Evolutionary conservation across 2,888 invertebrate genomes (phyloP).

Genomic region (Dascillus cervinus): DNA sequence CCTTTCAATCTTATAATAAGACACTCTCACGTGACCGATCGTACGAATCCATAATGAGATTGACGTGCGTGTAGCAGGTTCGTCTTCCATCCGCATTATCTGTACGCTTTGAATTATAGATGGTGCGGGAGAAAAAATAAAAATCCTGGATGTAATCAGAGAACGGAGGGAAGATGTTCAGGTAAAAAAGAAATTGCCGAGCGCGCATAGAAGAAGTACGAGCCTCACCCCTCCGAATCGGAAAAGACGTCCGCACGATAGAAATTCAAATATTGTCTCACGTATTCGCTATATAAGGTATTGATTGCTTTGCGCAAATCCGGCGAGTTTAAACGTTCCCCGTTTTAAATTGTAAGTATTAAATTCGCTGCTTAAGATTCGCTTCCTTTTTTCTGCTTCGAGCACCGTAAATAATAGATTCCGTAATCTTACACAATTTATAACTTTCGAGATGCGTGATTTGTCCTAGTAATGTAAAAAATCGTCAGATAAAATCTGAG

Average conservation of each 20-base stretch:
- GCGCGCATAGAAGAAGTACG: too few species aligned
- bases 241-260: too few species aligned
- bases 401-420: too few species aligned
- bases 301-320: slow-evolving; percentile 16
- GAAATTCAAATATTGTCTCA: slow-evolving; percentile 19
- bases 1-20: slow-evolving; percentile 11
- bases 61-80: slow-evolving; percentile 18
- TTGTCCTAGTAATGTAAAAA: too few species aligned
- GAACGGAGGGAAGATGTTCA: too few species aligned
- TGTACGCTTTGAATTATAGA: slow-evolving; percentile 8
- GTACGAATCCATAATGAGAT: slow-evolving; percentile 25
- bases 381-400: too few species aligned
- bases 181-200: too few species aligned
- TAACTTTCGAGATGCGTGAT: too few species aligned
- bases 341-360: slow-evolving; percentile 13
- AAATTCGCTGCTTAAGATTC: too few species aligned
- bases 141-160: slow-evolving; percentile 12
- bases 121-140: slow-evolving; percentile 2
- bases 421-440: too few species aligned
- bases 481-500: too few species aligned
- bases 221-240: too few species aligned
- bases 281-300: slow-evolving; percentile 14
- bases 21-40: slow-evolving; percentile 22
- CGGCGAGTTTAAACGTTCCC: slow-evolving; percentile 12
- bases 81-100: slow-evolving; percentile 8